Conservation (phyloP, 2,113 vertebrate genomes). For the Tyrannus savana region DNA sequence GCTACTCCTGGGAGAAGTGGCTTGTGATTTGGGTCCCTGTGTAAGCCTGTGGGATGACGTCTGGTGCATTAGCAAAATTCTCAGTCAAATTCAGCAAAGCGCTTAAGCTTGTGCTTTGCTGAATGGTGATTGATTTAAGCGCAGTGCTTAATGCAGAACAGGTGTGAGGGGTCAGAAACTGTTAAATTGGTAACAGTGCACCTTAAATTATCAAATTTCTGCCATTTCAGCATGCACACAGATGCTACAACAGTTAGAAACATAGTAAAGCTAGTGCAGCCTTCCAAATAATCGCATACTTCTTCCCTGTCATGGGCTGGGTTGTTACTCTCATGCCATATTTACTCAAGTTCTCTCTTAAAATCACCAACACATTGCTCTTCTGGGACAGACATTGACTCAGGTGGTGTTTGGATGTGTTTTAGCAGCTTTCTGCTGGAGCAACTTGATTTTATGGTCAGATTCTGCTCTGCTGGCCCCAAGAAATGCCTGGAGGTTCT, state of each 20-base stretch:
- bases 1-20: slow-evolving; percentile 6
- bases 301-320: neutral
- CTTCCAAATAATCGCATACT: neutral
- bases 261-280: neutral
- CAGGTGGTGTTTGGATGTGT: neutral
- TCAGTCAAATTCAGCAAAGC: neutral
- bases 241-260: neutral
- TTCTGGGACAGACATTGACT: neutral
- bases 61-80: slow-evolving; percentile 17
- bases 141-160: neutral
- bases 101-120: slow-evolving; percentile 19
- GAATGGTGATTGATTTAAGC: slow-evolving; percentile 8
- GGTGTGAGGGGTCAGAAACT: slow-evolving; percentile 14
- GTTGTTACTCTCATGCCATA: neutral
- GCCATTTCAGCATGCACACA: neutral
- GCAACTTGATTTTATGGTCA: neutral
- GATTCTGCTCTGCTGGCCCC: neutral
- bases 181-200: neutral
- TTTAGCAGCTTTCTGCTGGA: neutral
- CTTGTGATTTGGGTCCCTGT: slow-evolving; percentile 23
- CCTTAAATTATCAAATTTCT: slow-evolving; percentile 37
- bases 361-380: neutral
- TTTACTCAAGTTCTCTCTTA: neutral
- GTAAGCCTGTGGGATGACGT: slow-evolving; percentile 13
- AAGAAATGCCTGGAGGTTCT: neutral